Evolutionary conservation across 1,140 invertebrate species (phyloP), one percentile per base, ranked within the genome.

Genomic region (Vanessa atalanta): DNA sequence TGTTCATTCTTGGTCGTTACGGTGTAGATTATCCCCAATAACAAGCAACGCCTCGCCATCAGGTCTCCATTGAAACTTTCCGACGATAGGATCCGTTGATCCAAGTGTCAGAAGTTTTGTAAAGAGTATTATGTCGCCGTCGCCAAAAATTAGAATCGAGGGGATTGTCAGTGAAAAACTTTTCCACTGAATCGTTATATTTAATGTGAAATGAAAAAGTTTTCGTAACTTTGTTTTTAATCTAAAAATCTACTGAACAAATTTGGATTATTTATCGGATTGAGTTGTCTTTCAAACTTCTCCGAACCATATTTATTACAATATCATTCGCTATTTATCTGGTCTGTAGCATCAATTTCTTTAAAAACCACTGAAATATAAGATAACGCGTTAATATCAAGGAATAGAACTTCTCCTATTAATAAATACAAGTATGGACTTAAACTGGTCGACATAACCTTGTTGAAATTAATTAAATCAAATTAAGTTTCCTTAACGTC

Each of bases 111-210:
- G 12, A 57, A 69, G 43, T 47, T 69, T 69, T 15, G 53, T 43
- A 23, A 69, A 57, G 43, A 47, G 67, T 61, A 61, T 61, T 57
- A 69, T 69, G 55, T 69, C 67, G 53, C 67, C 43, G 50, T 68
- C 65, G 51, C 23, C 55, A 69, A 47, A 69, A 69, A 69, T 69
- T 69, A 69, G 53, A 69, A 69, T 60, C 47, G 67, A 57, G 67
- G 53, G 37, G 31, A 55, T 53, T 55, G 67, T 69, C 55, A 48
- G 53, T 26, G 20, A 23, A 51, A 69, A 60, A 60, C 2, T 57
- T 69, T 69, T 14, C 47, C 57, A 47, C 67, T 61, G 53, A 57
- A 60, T 53, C 67, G 67, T 69, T 60, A 69, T 57, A 60, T 69
- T 69, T 69, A 69, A 69, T 60, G 67, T 26, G 50, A 47, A 69